phyloP scores from a whole-genome alignment of 1,140 invertebrate species.

The Lerema accius region DNA sequence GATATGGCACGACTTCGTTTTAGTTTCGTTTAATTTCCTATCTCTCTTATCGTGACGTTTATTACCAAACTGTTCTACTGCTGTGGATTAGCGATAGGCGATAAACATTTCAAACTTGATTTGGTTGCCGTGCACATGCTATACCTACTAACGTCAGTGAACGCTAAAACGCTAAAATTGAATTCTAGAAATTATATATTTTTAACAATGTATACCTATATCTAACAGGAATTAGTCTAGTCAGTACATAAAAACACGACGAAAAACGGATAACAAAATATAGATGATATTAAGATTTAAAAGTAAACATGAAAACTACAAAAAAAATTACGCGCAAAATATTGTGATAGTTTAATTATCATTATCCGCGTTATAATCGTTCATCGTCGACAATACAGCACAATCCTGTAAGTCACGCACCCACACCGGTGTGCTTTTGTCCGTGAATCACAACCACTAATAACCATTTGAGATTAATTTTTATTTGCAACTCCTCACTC shows the following conservation, averaged over 20 bases:
- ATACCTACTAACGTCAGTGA: too few species aligned
- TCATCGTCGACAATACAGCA: background rate
- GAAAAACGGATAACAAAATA: too few species aligned
- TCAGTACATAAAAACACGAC: too few species aligned
- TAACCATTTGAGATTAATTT: slow-evolving; percentile 76
- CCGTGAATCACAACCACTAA: slow-evolving; percentile 55
- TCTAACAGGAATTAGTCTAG: too few species aligned
- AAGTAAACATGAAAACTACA: too few species aligned
- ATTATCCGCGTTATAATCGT: background rate
- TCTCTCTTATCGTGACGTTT: slow-evolving; percentile 72
- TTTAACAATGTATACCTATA: too few species aligned
- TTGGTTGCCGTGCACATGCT: too few species aligned
- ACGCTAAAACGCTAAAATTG: too few species aligned
- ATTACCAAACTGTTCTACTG: slow-evolving; percentile 48
- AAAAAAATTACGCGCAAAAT: too few species aligned
- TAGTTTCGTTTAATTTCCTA: slow-evolving; percentile 80
- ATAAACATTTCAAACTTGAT: background rate
- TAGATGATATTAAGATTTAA: too few species aligned
- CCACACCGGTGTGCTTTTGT: slow-evolving; percentile 65
- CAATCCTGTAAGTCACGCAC: slow-evolving; percentile 34
- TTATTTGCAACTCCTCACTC: slow-evolving; percentile 62
- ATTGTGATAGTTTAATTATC: too few species aligned
- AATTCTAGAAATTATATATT: too few species aligned
- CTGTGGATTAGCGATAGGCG: background rate
- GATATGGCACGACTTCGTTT: slow-evolving; percentile 67